Evolutionary conservation across 2,888 invertebrate genomes (phyloP).

Genomic region (Osedax fenrisi): DNA sequence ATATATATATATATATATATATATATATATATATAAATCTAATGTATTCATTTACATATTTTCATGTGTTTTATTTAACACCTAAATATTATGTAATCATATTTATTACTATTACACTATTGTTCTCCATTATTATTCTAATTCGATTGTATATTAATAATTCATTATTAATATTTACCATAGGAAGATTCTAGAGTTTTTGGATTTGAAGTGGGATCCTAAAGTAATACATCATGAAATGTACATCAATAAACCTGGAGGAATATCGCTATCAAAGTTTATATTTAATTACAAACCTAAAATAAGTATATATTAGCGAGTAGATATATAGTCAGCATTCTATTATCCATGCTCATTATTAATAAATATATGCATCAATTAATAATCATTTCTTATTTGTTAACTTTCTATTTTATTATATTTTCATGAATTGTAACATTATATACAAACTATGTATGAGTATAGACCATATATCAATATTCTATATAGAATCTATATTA

Average conservation of each 20-base stretch:
- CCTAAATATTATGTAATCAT: no score
- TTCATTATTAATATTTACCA: no score
- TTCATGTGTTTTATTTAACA: slow-evolving; percentile 46
- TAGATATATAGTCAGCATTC: slow-evolving; percentile 11
- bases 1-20: not conserved
- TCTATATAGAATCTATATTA: no score
- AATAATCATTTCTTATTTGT: slow-evolving; percentile 9
- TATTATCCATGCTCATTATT: no score
- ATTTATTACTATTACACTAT: no score
- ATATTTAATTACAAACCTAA: slow-evolving; percentile 26
- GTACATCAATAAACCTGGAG: slow-evolving; percentile 85
- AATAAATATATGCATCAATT: slow-evolving; percentile 7
- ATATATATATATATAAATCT: not conserved
- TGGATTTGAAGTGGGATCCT: slow-evolving; percentile 85
- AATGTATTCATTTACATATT: not conserved
- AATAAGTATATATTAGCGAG: not conserved
- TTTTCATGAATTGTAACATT: not conserved
- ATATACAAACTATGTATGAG: not conserved
- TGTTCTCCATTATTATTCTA: no score
- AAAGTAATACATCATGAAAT: slow-evolving; percentile 92
- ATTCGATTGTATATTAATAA: no score
- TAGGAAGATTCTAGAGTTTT: slow-evolving; percentile 66
- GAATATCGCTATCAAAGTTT: slow-evolving; percentile 85
- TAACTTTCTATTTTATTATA: not conserved
- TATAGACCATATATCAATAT: no score